Base-by-base conservation (phyloP, 2,888 invertebrate species). In the Cheilosia grossa region DNA sequence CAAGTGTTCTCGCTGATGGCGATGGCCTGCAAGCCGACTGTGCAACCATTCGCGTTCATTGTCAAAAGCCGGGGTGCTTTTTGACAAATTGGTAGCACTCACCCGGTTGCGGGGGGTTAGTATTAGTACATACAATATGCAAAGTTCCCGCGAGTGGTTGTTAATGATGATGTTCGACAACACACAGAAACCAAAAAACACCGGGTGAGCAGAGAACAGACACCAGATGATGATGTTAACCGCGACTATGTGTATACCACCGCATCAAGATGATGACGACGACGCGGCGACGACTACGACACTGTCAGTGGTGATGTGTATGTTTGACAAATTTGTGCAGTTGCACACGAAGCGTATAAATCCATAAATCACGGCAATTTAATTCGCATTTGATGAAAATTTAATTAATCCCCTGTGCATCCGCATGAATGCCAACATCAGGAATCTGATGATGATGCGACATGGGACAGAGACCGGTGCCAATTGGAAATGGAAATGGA, bases 331-430 rank as follows among this genome's bases (percentile, higher is more conserved):
- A 86, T 86, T 82, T 61, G 64, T 78, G 72, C 82, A 82, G 83
- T 83, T 80, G 70, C 85, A 80, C 75, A 75, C 81, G 85, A 66
- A 75, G 75, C 85, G 85, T 66, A 80, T 77, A 75, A 85, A 85
- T 85, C 82, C 86, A 86, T 86, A 86, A 86, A 86, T 86, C 86
- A 86, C 86, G 86, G 86, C 86, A 86, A 86, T 86, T 86, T 86
- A 86, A 86, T 86, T 86, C 85, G 85, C 85, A 81, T 85, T 85
- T 85, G 81, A 85, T 85, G 85, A 85, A 77, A 85, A 85, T 85
- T 85, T 85, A 85, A 85, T 85, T 85, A 85, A 85, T 85, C 81
- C 80, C 51, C 75, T 85, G 85, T 85, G 85, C 85, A 85, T 81
- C 19, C 75, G 85, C 85, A 72, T 85, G 85, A 77, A 61, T 81